These are phyloP conservation scores for Papilio dardanus DNA, from an alignment of 1,140 invertebrate species.

Conservation along the genomic window DNA sequence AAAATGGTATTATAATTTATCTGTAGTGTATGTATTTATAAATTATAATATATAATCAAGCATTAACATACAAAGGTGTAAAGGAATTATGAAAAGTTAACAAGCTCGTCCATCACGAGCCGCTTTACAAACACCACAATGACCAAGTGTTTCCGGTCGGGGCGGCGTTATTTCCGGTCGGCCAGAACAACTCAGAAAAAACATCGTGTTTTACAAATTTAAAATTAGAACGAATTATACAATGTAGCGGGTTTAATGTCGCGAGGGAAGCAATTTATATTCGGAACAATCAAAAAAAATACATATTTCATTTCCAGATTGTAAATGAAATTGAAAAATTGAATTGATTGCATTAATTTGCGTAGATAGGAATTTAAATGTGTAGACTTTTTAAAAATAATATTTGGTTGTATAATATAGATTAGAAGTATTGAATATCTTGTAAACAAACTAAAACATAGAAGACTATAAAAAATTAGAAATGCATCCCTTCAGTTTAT, in stretches of 20 bases:
- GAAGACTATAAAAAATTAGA: neutral
- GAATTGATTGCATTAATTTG: neutral
- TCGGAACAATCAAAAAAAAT: neutral
- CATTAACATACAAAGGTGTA: conserved; percentile 38
- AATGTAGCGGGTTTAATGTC: conserved; percentile 25
- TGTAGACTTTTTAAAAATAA: neutral
- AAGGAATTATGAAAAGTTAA: conserved; percentile 36
- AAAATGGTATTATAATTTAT: neutral
- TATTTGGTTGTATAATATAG: too few relatives aligned
- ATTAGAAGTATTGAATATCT: neutral
- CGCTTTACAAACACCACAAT: conserved; percentile 36
- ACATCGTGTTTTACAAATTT: conserved; percentile 35
- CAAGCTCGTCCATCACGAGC: conserved; percentile 38
- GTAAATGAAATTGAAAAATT: neutral
- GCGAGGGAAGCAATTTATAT: conserved; percentile 12
- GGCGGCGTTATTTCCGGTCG: conserved; percentile 36
- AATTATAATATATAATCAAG: conserved; percentile 32
- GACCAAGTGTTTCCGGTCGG: conserved; percentile 37
- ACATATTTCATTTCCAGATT: neutral
- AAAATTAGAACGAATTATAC: conserved; percentile 26
- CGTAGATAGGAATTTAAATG: neutral
- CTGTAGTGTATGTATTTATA: neutral
- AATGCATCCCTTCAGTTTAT: neutral
- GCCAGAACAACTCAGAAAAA: conserved; percentile 28
- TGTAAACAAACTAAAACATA: neutral